These are phyloP conservation scores for Pachyramphus minor DNA, from an alignment of 2,113 vertebrate species.

Conservation along the genomic window DNA sequence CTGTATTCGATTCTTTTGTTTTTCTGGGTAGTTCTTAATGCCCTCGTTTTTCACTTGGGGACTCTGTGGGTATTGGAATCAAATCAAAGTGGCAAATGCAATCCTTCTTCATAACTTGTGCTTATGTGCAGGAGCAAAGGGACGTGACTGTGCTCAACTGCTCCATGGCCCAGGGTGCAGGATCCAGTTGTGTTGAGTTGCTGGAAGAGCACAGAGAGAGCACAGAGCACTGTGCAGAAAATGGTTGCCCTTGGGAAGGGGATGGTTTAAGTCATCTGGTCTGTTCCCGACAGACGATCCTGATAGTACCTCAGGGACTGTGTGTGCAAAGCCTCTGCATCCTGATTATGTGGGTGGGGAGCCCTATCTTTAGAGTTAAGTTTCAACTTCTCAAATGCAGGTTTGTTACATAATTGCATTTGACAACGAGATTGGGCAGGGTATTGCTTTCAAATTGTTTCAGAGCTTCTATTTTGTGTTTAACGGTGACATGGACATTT, in stretches of 20 bases:
- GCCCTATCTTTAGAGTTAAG: neutral
- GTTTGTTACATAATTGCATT: neutral
- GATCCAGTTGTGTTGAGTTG: neutral
- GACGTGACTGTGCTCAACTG: neutral
- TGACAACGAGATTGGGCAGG: neutral
- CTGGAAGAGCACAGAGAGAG: neutral
- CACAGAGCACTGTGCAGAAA: neutral
- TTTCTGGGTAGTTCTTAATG: neutral
- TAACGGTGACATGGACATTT: neutral
- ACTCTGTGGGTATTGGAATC: neutral
- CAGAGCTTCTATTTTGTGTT: neutral
- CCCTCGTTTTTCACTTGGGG: neutral
- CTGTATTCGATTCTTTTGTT: neutral
- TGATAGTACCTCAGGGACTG: neutral
- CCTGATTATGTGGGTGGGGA: slow-evolving; percentile 10
- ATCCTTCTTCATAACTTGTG: neutral
- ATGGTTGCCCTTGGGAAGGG: neutral
- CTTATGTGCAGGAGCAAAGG: neutral
- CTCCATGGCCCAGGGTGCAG: neutral
- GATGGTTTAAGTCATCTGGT: neutral
- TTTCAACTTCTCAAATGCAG: neutral
- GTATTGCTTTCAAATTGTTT: neutral
- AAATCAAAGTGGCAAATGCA: neutral
- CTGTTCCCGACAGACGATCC: neutral
- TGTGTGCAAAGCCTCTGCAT: neutral